A percentile compares a stretch with the other conserved stretches of the same genome.
Evolutionary conservation across 2,797 vertebrate species (phyloP).

Genomic region (Petrocephalus schoutedeni): DNA sequence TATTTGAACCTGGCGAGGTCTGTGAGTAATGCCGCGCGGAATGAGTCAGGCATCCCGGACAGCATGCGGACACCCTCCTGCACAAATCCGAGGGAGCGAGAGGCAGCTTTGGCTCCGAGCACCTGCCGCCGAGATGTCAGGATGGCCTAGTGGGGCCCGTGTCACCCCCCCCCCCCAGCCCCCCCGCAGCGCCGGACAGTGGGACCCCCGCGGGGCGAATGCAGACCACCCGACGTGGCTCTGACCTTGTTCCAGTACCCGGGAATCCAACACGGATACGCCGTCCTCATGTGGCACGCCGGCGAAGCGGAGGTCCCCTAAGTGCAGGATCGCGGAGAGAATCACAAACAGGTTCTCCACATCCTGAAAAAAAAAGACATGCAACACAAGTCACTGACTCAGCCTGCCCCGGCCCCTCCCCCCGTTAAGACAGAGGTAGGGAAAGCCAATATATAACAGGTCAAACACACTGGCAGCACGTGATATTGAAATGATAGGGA

Average conservation of each 20-base stretch:
- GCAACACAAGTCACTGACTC: background rate
- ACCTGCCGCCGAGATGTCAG: constrained; percentile 51
- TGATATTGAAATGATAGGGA: background rate
- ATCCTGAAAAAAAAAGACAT: constrained; percentile 46
- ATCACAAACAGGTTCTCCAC: constrained; percentile 69
- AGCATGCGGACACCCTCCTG: background rate
- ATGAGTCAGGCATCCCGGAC: constrained; percentile 3
- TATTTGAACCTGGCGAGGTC: background rate
- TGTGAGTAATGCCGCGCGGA: background rate
- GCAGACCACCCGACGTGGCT: background rate
- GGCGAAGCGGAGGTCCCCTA: constrained; percentile 63
- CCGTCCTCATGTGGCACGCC: constrained; percentile 51
- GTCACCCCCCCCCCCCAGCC: constrained; percentile 29
- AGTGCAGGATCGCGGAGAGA: constrained; percentile 63
- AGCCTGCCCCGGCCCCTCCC: background rate
- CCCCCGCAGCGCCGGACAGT: background rate
- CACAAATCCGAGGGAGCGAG: background rate
- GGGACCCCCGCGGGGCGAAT: constrained; percentile 40
- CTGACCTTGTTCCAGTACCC: constrained; percentile 70
- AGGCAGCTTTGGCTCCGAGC: constrained; percentile 14
- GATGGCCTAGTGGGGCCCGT: constrained; percentile 48
- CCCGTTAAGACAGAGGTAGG: background rate
- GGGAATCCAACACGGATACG: constrained; percentile 62
- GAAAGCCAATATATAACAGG: background rate
- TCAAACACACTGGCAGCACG: background rate